These are phyloP conservation scores for Prinia subflava DNA, from an alignment of 2,113 vertebrate species.

Conservation along the genomic window DNA sequence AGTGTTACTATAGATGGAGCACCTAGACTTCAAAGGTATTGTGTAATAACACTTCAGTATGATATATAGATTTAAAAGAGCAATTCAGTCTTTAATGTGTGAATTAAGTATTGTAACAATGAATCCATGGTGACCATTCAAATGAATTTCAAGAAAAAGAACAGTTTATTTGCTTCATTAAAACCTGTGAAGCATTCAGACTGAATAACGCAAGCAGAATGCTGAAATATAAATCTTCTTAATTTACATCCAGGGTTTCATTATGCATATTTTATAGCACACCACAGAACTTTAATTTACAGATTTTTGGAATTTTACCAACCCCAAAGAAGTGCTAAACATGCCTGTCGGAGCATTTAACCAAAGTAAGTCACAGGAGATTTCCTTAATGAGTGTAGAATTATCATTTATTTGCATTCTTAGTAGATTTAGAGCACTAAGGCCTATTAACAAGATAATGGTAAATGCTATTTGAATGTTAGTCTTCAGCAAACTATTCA, in stretches of 20 bases:
- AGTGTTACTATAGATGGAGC: background rate
- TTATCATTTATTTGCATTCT: slow-evolving; percentile 83
- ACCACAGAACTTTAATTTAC: slow-evolving; percentile 79
- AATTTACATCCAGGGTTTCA: slow-evolving; percentile 78
- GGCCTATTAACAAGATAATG: slow-evolving; percentile 77
- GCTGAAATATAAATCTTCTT: slow-evolving; percentile 74
- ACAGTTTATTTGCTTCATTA: slow-evolving; percentile 77
- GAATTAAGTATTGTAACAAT: slow-evolving; percentile 66
- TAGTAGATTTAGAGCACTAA: slow-evolving; percentile 77
- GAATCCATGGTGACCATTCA: slow-evolving; percentile 74
- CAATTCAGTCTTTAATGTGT: slow-evolving; percentile 65
- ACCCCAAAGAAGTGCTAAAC: slow-evolving; percentile 74
- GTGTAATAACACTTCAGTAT: slow-evolving; percentile 56
- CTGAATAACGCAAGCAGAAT: slow-evolving; percentile 77
- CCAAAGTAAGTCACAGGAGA: slow-evolving; percentile 72
- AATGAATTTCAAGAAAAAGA: slow-evolving; percentile 71
- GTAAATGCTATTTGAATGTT: slow-evolving; percentile 67
- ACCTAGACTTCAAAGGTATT: slow-evolving; percentile 8
- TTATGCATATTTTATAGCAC: slow-evolving; percentile 81
- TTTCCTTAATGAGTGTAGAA: slow-evolving; percentile 75
- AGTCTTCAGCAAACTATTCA: slow-evolving; percentile 67
- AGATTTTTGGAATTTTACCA: slow-evolving; percentile 77
- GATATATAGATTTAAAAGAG: slow-evolving; percentile 67
- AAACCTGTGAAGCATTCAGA: slow-evolving; percentile 77
- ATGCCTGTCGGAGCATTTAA: slow-evolving; percentile 77